Evolutionary conservation across 2,113 vertebrate genomes (phyloP).

Genomic region (Morone saxatilis): DNA sequence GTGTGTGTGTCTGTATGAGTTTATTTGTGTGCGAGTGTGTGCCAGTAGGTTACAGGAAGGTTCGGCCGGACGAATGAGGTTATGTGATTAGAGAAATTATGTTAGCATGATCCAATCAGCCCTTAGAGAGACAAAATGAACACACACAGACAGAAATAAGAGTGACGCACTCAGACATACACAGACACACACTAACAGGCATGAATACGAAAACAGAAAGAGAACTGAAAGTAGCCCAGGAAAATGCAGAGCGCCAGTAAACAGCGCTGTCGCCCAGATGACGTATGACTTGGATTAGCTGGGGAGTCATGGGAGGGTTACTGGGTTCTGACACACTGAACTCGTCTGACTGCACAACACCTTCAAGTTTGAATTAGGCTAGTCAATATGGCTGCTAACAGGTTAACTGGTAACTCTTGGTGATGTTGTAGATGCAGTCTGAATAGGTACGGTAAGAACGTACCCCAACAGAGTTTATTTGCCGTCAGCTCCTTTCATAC

Average conservation of each 20-base stretch:
- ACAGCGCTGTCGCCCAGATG: conserved; percentile 40
- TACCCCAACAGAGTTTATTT: not conserved
- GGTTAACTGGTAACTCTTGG: not conserved
- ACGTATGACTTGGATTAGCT: conserved; percentile 58
- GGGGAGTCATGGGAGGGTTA: conserved; percentile 63
- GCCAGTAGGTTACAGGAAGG: conserved; percentile 32
- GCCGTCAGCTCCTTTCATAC: not conserved
- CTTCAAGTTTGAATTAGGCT: not conserved
- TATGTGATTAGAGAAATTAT: conserved; percentile 74
- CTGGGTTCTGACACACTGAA: conserved; percentile 70
- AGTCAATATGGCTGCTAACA: conserved; percentile 14
- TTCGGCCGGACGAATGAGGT: conserved; percentile 41
- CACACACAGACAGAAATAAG: conserved; percentile 13
- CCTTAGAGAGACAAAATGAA: conserved; percentile 17
- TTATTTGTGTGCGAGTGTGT: not conserved
- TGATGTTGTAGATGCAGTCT: not conserved
- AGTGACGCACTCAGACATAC: not conserved
- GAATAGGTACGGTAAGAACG: not conserved
- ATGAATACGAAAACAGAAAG: not conserved
- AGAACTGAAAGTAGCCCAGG: conserved; percentile 33
- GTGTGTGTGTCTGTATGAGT: not conserved
- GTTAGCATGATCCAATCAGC: conserved; percentile 73
- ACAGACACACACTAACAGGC: not conserved
- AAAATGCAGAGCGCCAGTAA: conserved; percentile 38
- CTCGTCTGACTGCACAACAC: conserved; percentile 26